These are phyloP conservation scores for Himantopus leucocephalus DNA, from an alignment of 2,113 vertebrate genomes.

Conservation along the genomic window DNA sequence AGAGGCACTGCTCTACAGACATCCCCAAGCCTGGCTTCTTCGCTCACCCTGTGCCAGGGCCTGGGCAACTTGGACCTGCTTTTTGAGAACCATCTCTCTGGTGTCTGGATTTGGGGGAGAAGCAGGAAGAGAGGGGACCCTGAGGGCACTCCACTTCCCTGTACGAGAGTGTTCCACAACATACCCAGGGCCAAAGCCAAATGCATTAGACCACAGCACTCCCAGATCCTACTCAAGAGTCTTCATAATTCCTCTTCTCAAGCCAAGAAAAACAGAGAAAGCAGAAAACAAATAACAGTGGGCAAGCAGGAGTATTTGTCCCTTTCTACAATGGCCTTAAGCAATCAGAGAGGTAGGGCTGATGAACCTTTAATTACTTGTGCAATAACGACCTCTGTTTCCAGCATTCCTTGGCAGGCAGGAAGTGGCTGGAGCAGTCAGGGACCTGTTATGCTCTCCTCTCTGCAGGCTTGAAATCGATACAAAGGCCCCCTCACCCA, in stretches of 20 bases:
- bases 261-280: slow-evolving; percentile 68
- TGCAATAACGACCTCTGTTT: slow-evolving; percentile 48
- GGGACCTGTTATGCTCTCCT: slow-evolving; percentile 28
- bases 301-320: slow-evolving; percentile 57
- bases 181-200: slow-evolving; percentile 48
- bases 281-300: slow-evolving; percentile 66
- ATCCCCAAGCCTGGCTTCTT: neutral
- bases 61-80: neutral
- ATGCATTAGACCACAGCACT: slow-evolving; percentile 41
- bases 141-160: slow-evolving; percentile 1
- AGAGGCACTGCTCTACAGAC: neutral
- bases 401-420: slow-evolving; percentile 58
- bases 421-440: slow-evolving; percentile 33
- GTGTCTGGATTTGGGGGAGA: neutral
- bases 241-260: slow-evolving; percentile 42
- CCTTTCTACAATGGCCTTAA: slow-evolving; percentile 66
- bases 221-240: slow-evolving; percentile 35
- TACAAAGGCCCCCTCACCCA: slow-evolving; percentile 21
- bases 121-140: neutral
- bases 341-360: slow-evolving; percentile 58
- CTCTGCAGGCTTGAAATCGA: slow-evolving; percentile 45
- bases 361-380: slow-evolving; percentile 67
- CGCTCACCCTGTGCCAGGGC: neutral
- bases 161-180: neutral
- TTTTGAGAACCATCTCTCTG: neutral